Evolutionary conservation across 2,797 vertebrate genomes (phyloP).

Genomic region (Sciurus carolinensis): DNA sequence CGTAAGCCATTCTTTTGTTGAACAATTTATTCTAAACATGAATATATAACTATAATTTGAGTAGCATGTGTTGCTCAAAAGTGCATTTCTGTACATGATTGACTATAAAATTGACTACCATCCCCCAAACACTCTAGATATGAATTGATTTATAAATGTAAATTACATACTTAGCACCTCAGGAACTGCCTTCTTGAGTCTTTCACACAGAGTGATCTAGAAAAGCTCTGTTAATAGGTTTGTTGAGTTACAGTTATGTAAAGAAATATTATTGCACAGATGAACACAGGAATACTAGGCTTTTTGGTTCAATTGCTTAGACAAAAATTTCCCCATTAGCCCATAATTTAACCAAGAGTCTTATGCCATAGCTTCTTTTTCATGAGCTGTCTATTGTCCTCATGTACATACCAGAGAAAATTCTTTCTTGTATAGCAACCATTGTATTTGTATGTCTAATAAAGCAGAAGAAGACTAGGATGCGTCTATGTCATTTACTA

Average conservation of each 20-base stretch:
- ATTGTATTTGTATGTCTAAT: constrained; percentile 43
- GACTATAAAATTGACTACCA: background rate
- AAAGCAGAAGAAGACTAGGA: background rate
- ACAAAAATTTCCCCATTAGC: background rate
- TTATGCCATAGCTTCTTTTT: background rate
- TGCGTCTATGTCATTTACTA: background rate
- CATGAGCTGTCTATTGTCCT: background rate
- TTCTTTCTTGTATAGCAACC: background rate
- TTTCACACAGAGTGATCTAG: background rate
- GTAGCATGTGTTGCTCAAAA: background rate
- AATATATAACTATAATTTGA: background rate
- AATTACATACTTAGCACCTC: background rate
- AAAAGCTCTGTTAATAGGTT: constrained; percentile 16
- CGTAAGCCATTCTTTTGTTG: background rate
- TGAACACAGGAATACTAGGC: background rate
- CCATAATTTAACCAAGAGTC: background rate
- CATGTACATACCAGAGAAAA: background rate
- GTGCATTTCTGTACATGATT: constrained; percentile 13
- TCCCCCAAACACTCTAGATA: background rate
- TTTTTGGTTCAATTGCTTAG: background rate
- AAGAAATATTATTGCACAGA: background rate
- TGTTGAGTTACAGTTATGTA: background rate
- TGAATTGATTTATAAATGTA: background rate
- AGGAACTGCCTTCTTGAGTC: background rate
- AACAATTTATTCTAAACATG: constrained; percentile 27